Percentiles rank a stretch among this genome's conserved stretches.
phyloP scores from a whole-genome alignment of 2,797 vertebrate species.

The Mareca strepera region DNA sequence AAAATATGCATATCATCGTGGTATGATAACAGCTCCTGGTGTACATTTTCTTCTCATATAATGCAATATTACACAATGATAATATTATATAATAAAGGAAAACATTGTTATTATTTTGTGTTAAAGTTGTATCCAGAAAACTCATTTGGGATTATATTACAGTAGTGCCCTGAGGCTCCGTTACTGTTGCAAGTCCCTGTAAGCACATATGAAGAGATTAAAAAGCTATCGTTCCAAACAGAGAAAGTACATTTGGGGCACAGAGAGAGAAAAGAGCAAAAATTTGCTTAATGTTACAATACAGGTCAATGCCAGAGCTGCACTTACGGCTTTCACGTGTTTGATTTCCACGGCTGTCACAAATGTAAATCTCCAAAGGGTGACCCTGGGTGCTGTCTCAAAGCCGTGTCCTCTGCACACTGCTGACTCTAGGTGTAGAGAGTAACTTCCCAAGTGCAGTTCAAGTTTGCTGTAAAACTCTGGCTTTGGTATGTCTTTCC shows the following conservation, averaged over 20 bases:
- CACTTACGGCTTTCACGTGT: fast-evolving
- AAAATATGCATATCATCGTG: background rate
- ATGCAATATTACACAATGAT: background rate
- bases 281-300: background rate
- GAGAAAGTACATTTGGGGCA: background rate
- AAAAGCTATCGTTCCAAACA: background rate
- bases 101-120: background rate
- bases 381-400: background rate
- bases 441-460: background rate
- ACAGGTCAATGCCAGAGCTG: background rate
- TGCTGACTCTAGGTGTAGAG: background rate
- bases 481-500: background rate
- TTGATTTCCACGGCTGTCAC: background rate
- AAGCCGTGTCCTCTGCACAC: background rate
- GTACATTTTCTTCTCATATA: background rate
- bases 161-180: background rate
- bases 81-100: background rate
- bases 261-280: background rate
- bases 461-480: background rate
- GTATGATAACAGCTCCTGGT: background rate
- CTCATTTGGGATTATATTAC: background rate
- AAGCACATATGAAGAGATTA: background rate
- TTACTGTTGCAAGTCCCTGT: background rate
- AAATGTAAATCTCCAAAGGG: background rate
- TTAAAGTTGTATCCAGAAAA: background rate